Base-by-base conservation (phyloP, 2,113 vertebrate genomes). In the Cottus gobio region DNA sequence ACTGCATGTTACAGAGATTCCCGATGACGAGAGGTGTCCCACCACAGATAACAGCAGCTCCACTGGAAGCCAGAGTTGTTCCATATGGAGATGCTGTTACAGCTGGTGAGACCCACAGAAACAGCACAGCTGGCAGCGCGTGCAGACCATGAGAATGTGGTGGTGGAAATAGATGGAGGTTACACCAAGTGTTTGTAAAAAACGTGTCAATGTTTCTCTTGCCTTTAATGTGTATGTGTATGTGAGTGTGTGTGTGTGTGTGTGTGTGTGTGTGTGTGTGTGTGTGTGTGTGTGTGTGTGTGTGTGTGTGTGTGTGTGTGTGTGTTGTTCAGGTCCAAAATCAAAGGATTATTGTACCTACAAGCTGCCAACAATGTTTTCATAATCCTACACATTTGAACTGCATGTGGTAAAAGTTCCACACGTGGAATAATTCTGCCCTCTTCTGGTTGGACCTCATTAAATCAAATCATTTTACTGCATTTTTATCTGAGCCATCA, bases 51-150 rank as follows among this genome's bases (percentile, higher is more conserved):
- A 94, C 95, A 95, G 93, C 93, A 91, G 86, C 92, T 94, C 94
- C 94, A 95, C 94, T 94, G 94, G 95, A 93, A 89, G 78, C 87
- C 76, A 86, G 46, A 92, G 46, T 37, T 88, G 83, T 93, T 92
- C 94, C 94, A 95, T 90, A 93, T 95, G 95, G 93, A 95, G 94
- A 91, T 93, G 93, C 94, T 95, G 94, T 95, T 95, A 95, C 94
- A 95, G 87, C 88, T 93, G 93, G 94, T 67, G 89, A 92, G 92
- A 93, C 91, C 93, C 92, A 86, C 60, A 80, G 58, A 63, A 75
- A 83, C 65, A 80, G 79, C 75, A 85, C 63, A 75, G 86, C 75
- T 73, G 84, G 68, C 26, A 48, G 48, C 30, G 28, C 28, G 8
- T 22, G 76, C 4, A 30, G 39, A 36, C 30, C 71, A 54, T 10